A percentile compares a stretch with the other conserved stretches of the same genome.
These are phyloP conservation scores for Trachelus iudaicus DNA, from an alignment of 2,888 invertebrate genomes.

Conservation along the genomic window DNA sequence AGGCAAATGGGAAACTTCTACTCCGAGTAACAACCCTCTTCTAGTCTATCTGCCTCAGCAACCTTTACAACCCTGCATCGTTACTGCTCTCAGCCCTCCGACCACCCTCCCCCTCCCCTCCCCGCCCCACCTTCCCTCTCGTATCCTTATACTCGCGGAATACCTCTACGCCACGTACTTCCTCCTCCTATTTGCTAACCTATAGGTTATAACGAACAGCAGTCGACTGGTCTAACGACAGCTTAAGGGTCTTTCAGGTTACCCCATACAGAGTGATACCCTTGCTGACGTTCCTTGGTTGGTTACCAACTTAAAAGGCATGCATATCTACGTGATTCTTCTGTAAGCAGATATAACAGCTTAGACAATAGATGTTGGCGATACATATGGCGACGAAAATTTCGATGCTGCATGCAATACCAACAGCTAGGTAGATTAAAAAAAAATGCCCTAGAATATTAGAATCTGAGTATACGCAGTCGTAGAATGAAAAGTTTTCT, in stretches of 20 bases:
- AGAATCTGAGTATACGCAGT: no score
- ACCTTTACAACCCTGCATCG: slow-evolving; percentile 6
- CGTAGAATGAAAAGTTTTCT: no score
- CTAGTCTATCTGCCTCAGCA: not conserved
- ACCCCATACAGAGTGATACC: not conserved
- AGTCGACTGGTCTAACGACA: slow-evolving; percentile 2
- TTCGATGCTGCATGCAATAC: not conserved
- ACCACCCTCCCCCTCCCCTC: not conserved
- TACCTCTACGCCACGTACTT: not conserved
- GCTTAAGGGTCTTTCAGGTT: slow-evolving; percentile 7
- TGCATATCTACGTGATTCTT: not conserved
- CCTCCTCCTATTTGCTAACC: not conserved
- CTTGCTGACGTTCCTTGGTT: not conserved
- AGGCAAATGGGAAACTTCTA: not conserved
- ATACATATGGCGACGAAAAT: not conserved
- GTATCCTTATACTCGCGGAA: not conserved
- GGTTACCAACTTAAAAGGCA: not conserved
- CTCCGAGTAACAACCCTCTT: slow-evolving; percentile 8
- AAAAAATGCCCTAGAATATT: not conserved
- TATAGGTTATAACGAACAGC: not conserved
- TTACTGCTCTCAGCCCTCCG: not conserved
- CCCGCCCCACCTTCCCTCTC: not conserved
- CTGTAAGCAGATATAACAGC: not conserved
- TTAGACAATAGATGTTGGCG: not conserved
- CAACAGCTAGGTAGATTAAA: not conserved